Evolutionary conservation across 92 coral and sea anemone genomes (phyloP).

Genomic region (Phenganax stokvisi): DNA sequence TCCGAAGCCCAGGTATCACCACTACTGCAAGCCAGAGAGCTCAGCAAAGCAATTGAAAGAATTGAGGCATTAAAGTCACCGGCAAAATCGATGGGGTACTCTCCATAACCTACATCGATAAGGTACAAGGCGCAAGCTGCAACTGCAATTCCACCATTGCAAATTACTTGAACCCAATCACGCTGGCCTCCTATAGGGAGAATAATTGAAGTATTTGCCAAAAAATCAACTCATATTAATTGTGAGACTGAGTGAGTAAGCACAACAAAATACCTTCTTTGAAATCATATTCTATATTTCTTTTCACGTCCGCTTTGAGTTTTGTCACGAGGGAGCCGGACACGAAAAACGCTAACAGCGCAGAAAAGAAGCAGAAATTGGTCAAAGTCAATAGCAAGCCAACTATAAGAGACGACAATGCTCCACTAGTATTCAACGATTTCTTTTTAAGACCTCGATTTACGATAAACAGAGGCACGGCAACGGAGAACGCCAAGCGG

Average conservation of each 20-base stretch:
- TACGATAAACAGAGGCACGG: slow-evolving; percentile 48
- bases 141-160: slow-evolving; percentile 95
- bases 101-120: slow-evolving; percentile 82
- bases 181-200: slow-evolving; percentile 81
- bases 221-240: background rate
- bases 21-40: slow-evolving; percentile 87
- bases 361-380: slow-evolving; percentile 81
- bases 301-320: slow-evolving; percentile 75
- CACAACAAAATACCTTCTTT: slow-evolving; percentile 69
- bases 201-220: background rate
- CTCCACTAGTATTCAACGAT: slow-evolving; percentile 75
- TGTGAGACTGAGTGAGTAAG: background rate
- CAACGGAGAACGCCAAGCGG: slow-evolving; percentile 11
- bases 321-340: slow-evolving; percentile 81
- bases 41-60: slow-evolving; percentile 75
- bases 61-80: slow-evolving; percentile 84
- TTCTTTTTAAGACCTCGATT: slow-evolving; percentile 66
- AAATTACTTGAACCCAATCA: slow-evolving; percentile 91
- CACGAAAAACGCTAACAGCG: slow-evolving; percentile 65
- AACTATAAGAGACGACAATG: slow-evolving; percentile 72
- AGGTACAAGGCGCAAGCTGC: slow-evolving; percentile 63
- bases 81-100: slow-evolving; percentile 86
- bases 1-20: slow-evolving; percentile 99
- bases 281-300: slow-evolving; percentile 82
- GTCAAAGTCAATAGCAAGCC: slow-evolving; percentile 77